These are phyloP conservation scores for Pardosa pseudoannulata DNA, from an alignment of 2,888 invertebrate species.

Conservation along the genomic window DNA sequence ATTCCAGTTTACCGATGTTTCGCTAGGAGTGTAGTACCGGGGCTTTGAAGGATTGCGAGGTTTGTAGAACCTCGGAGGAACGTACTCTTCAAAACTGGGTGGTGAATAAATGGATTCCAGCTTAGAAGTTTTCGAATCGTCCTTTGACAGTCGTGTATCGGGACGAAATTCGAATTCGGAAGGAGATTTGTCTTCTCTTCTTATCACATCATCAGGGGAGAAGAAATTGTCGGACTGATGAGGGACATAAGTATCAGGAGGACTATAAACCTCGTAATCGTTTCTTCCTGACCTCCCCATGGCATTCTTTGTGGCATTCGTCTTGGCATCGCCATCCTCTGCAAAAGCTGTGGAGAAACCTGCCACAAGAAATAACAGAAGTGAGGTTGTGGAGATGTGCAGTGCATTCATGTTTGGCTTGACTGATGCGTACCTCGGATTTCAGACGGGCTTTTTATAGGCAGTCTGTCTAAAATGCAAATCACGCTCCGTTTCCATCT, in stretches of 20 bases:
- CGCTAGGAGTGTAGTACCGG: conserved; percentile 33
- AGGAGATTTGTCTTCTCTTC: background rate
- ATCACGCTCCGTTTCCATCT: conserved; percentile 56
- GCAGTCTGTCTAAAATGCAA: background rate
- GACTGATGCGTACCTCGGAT: no score
- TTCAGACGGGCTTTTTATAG: background rate
- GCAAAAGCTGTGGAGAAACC: background rate
- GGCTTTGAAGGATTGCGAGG: background rate
- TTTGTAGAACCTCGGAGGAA: background rate
- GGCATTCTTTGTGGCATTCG: background rate
- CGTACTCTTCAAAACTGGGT: conserved; percentile 20
- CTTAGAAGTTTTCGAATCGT: background rate
- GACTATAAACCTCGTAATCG: conserved; percentile 37
- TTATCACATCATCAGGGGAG: background rate
- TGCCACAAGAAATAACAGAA: background rate
- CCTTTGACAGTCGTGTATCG: background rate
- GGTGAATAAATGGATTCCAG: background rate
- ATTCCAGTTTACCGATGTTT: conserved; percentile 53
- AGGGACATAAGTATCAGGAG: conserved; percentile 41
- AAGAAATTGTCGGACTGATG: background rate
- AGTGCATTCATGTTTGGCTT: background rate
- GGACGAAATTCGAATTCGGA: background rate
- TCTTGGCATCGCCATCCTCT: background rate
- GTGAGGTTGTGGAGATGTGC: background rate
- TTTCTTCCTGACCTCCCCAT: conserved; percentile 24